Percentiles rank a stretch among this genome's conserved stretches.
phyloP scores from a whole-genome alignment of 2,888 invertebrate genomes.

The Chrysopilus asiliformis region DNA sequence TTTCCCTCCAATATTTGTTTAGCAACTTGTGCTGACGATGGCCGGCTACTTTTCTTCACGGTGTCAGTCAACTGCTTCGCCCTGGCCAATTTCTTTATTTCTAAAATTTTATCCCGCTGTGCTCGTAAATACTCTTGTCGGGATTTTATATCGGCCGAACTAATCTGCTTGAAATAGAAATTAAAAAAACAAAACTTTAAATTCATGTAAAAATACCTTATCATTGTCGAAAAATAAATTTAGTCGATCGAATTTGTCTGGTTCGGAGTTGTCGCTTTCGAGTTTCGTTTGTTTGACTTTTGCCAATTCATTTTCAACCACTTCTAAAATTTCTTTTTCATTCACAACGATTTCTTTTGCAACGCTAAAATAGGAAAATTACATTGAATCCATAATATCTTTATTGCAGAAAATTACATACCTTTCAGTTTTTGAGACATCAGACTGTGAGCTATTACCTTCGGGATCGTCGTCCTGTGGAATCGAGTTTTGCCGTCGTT shows the following conservation, averaged over 20 bases:
- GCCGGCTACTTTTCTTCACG: slow-evolving; percentile 43
- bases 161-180: slow-evolving; percentile 28
- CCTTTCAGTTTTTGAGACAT: slow-evolving; percentile 15
- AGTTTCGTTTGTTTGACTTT: slow-evolving; percentile 17
- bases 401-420: slow-evolving; percentile 4
- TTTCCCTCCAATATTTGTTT: slow-evolving; percentile 48
- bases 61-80: slow-evolving; percentile 59
- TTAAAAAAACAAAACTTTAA: not conserved
- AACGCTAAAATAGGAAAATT: too few species aligned
- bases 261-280: too few species aligned
- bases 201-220: slow-evolving; percentile 5
- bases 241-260: slow-evolving; percentile 31
- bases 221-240: slow-evolving; percentile 31
- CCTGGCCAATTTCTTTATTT: slow-evolving; percentile 76
- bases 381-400: not conserved
- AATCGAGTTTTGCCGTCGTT: slow-evolving; percentile 57
- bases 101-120: slow-evolving; percentile 82
- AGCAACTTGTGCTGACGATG: slow-evolving; percentile 64
- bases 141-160: slow-evolving; percentile 52
- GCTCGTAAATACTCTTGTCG: slow-evolving; percentile 76
- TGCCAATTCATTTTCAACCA: slow-evolving; percentile 12
- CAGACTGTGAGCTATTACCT: slow-evolving; percentile 19
- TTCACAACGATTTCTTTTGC: slow-evolving; percentile 21
- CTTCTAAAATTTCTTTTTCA: slow-evolving; percentile 25
- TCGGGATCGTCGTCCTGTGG: slow-evolving; percentile 35